Conservation (phyloP, 2,113 vertebrate genomes). For the Rutilus rutilus region DNA sequence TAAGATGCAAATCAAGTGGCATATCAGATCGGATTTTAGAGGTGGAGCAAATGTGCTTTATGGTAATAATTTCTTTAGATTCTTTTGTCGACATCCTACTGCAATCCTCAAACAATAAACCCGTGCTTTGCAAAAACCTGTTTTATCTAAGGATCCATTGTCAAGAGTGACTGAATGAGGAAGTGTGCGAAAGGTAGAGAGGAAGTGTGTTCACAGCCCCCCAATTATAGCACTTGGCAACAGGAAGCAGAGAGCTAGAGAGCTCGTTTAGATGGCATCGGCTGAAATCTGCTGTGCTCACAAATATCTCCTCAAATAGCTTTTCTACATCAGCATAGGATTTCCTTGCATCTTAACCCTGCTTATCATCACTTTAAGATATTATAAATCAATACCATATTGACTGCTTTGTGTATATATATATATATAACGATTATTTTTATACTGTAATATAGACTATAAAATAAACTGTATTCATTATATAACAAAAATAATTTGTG, state of each 20-base stretch:
- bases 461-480: no score
- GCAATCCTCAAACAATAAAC: background rate
- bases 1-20: background rate
- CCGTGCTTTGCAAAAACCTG: background rate
- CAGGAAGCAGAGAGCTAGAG: constrained; percentile 69
- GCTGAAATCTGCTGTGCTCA: background rate
- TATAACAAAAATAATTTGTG: no score
- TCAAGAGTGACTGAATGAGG: constrained; percentile 27
- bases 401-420: no score
- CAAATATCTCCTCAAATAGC: no score
- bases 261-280: constrained; percentile 12
- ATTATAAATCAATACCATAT: no score
- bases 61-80: background rate
- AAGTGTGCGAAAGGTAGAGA: constrained; percentile 18
- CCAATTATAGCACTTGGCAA: constrained; percentile 58
- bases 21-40: background rate
- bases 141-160: background rate
- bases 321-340: no score
- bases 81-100: background rate
- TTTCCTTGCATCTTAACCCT: no score
- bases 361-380: no score
- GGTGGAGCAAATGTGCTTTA: background rate
- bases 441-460: no score
- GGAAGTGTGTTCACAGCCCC: constrained; percentile 13
- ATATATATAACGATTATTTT: no score